Base-by-base conservation (phyloP, 2,888 invertebrate genomes). In the Furcula furcula region DNA sequence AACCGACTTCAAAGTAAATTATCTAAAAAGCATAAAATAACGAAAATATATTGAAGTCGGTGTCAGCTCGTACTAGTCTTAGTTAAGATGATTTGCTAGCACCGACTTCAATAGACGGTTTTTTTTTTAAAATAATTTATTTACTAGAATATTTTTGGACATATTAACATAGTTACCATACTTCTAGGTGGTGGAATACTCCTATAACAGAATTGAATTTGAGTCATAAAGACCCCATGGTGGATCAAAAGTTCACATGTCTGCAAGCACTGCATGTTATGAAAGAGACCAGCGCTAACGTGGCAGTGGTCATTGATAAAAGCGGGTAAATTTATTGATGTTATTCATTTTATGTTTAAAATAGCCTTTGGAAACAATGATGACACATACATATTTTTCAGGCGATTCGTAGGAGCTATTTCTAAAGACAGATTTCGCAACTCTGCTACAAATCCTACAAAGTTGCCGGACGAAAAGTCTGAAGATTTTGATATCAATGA, bases 191-290 rank as follows among this genome's bases (percentile, higher is more conserved):
- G 58, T 55, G 55, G 55, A 41, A 16, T 41, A 74, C 88, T 9
- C 83, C 88, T 11, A 84, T 93, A 2, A 80, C 90, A 2, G 77
- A 90, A 6, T 34, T 68, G 22, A 27, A 23, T 7, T 38, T 62
- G 25, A 31, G 21, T 7, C 50, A 45, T 9, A 37, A 29, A 9
- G 60, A 45, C 38, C 57, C 54, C 5, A 38, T 92, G 1, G 54
- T 91, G 41, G 90, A 91, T 0, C 81, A 94, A 19, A 73, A 88
- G 19, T 86, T 90, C 1, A 78, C 79, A 15, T 90, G 92, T 14
- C 91, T 91, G 1, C 92, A 94, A 31, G 90, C 91, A 31, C 90
- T 94, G 41, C 92, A 93, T 4, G 86, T 95, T 31, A 90, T 91
- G 34, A 55, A 36, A 7, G 34, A 50, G 11, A 46, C 45, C 9